phyloP scores from a whole-genome alignment of 2,888 invertebrate genomes.

The Drosophila helvetica region DNA sequence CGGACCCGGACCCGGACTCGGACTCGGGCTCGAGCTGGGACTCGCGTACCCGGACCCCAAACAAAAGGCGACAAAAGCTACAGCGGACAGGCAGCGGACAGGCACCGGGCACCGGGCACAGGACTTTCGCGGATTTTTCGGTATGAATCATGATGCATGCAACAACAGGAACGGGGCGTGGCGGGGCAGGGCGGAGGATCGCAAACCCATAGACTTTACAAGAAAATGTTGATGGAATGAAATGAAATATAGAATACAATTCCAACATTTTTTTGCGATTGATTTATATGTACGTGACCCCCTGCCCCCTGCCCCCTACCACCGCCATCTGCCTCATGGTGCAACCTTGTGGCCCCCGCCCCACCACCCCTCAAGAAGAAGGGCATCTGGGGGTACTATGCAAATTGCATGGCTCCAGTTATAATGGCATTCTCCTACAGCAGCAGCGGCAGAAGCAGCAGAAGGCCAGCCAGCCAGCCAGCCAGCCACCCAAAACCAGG shows the following conservation, averaged over 20 bases:
- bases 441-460: conserved; percentile 25
- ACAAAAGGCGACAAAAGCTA: conserved; percentile 74
- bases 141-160: conserved; percentile 34
- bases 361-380: too few species aligned
- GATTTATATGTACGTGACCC: conserved; percentile 39
- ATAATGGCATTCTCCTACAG: conserved; percentile 61
- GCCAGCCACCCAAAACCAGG: conserved; percentile 16
- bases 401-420: conserved; percentile 44
- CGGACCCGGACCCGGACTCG: conserved; percentile 5
- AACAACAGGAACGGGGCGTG: too few species aligned
- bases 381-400: conserved; percentile 16
- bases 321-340: too few species aligned
- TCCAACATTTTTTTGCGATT: conserved; percentile 34
- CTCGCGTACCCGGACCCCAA: conserved; percentile 1
- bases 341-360: too few species aligned
- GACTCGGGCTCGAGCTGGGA: too few species aligned
- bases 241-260: conserved; percentile 47
- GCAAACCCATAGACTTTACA: background rate
- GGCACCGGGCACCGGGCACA: conserved; percentile 29
- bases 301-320: background rate
- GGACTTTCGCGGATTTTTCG: conserved; percentile 43
- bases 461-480: conserved; percentile 47
- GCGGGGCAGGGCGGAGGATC: background rate
- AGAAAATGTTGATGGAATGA: conserved; percentile 36
- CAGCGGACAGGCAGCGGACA: conserved; percentile 23